Conservation (phyloP, 2,797 vertebrate species). For the Scomberomorus guttatus region DNA sequence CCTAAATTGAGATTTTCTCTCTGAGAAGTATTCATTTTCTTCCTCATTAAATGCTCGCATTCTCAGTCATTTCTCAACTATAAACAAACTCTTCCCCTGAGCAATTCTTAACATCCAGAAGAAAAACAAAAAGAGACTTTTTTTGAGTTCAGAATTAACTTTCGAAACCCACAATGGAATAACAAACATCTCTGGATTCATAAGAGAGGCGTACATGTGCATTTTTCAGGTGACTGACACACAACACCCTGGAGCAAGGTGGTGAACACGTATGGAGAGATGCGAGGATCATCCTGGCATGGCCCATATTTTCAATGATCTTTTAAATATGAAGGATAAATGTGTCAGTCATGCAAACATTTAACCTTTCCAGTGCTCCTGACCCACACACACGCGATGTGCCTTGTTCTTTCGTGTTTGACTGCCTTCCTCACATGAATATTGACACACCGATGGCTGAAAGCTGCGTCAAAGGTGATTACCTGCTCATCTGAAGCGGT, state of each 20-base stretch:
- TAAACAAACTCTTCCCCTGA: slow-evolving; percentile 70
- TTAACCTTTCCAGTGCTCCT: background rate
- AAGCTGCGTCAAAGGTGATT: no score
- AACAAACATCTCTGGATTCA: slow-evolving; percentile 28
- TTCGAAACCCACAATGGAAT: slow-evolving; percentile 28
- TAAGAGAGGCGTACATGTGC: background rate
- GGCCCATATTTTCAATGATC: background rate
- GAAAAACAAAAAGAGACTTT: background rate
- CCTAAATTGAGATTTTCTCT: slow-evolving; percentile 33
- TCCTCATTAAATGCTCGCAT: slow-evolving; percentile 66
- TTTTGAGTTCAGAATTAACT: slow-evolving; percentile 37
- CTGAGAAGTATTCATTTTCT: slow-evolving; percentile 49
- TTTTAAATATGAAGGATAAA: background rate
- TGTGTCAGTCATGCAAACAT: background rate
- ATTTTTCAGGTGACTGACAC: slow-evolving; percentile 41
- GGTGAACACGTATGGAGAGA: slow-evolving; percentile 11
- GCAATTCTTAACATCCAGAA: slow-evolving; percentile 42
- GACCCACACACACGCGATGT: background rate
- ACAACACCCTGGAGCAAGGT: slow-evolving; percentile 6
- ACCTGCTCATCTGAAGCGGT: background rate
- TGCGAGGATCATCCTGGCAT: slow-evolving; percentile 2
- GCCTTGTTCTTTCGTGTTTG: background rate
- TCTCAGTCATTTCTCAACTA: slow-evolving; percentile 55
- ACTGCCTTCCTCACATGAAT: background rate
- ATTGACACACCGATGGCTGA: background rate